Conservation (phyloP, 1,140 invertebrate genomes). For the Drosophila punjabiensis region DNA sequence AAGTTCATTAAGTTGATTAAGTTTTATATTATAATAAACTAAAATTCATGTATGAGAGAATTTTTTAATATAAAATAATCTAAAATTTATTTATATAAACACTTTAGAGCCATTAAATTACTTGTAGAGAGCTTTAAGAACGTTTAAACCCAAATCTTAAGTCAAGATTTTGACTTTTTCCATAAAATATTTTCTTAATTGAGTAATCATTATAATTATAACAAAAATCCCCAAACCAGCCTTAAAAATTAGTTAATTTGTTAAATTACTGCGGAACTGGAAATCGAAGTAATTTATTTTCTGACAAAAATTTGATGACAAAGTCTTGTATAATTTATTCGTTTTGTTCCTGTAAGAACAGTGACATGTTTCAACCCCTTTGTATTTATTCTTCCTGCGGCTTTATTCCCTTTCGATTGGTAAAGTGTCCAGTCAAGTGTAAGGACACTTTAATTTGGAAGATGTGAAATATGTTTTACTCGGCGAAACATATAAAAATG, state of each 20-base stretch:
- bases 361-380: conserved; percentile 36
- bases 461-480: neutral
- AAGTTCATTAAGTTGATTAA: neutral
- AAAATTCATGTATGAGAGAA: neutral
- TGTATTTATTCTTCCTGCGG: neutral
- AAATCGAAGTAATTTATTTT: neutral
- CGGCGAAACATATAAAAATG: neutral
- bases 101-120: neutral
- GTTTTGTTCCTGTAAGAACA: conserved; percentile 3
- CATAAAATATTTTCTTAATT: neutral
- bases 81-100: neutral
- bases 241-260: neutral
- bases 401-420: conserved; percentile 4
- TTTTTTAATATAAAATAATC: no score
- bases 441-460: conserved; percentile 27
- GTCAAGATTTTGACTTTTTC: no score
- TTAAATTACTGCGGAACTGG: neutral
- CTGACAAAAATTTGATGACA: neutral
- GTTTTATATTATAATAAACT: neutral
- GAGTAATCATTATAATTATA: neutral
- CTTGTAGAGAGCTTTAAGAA: neutral
- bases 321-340: conserved; percentile 19
- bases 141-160: neutral
- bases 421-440: conserved; percentile 12
- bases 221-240: neutral